Percentiles rank a stretch among this genome's conserved stretches.
These are phyloP conservation scores for Danaus melanippus DNA, from an alignment of 1,140 invertebrate species.

Conservation along the genomic window DNA sequence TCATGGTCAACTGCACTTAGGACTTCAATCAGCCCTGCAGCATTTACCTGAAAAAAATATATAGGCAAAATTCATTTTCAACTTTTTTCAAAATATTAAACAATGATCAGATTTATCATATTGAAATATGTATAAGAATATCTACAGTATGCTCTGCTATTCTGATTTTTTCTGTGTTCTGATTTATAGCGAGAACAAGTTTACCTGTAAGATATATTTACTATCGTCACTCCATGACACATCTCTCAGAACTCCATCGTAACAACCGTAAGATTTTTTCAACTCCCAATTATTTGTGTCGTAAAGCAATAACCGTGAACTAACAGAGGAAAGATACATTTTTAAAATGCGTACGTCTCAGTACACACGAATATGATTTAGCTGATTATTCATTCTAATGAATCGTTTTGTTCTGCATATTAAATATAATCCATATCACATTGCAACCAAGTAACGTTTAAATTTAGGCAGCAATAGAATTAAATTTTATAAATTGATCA, in stretches of 20 bases:
- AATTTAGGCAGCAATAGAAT: no score
- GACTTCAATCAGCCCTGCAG: conserved; percentile 56
- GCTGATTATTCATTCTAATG: no score
- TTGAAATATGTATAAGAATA: no score
- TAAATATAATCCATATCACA: no score
- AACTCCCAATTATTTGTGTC: conserved; percentile 62
- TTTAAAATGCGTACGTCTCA: conserved; percentile 12
- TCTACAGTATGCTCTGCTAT: no score
- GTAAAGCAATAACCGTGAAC: conserved; percentile 57
- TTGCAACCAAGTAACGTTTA: no score
- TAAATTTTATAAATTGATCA: no score
- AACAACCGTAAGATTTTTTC: conserved; percentile 55
- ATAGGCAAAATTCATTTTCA: conserved; percentile 7
- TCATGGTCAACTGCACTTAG: conserved; percentile 59
- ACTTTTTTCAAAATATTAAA: not conserved
- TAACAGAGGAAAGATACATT: conserved; percentile 67
- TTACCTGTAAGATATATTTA: conserved; percentile 67
- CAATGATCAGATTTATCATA: not conserved
- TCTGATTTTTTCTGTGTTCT: no score
- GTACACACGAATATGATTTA: no score
- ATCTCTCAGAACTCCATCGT: conserved; percentile 55
- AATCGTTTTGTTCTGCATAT: no score
- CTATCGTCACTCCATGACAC: conserved; percentile 67
- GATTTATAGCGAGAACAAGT: conserved; percentile 1
- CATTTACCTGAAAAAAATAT: conserved; percentile 56